Conservation (phyloP, 2,797 vertebrate genomes). For the Darevskia nairensis region DNA sequence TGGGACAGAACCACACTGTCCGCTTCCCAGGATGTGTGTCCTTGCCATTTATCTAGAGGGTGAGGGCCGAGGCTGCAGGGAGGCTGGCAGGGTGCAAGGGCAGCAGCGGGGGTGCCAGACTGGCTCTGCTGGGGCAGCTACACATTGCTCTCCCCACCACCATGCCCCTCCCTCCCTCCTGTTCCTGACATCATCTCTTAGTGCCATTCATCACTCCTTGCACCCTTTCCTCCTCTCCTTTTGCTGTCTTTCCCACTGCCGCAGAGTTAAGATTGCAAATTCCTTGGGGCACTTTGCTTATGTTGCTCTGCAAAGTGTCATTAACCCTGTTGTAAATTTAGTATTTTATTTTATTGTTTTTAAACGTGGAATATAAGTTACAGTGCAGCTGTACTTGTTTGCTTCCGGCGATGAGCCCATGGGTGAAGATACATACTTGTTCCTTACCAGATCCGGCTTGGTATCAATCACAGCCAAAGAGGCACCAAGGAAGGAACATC, state of each 20-base stretch:
- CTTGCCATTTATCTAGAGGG: no score
- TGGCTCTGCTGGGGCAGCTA: no score
- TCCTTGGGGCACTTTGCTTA: not conserved
- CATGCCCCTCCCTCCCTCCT: no score
- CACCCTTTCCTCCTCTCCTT: not conserved
- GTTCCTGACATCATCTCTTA: not conserved
- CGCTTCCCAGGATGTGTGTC: no score
- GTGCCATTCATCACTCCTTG: not conserved
- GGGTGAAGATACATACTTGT: not conserved
- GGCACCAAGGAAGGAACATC: not conserved
- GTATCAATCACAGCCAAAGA: constrained; percentile 18
- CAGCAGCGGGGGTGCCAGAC: no score
- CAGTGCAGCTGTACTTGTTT: not conserved
- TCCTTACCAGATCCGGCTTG: constrained; percentile 2
- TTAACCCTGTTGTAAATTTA: not conserved
- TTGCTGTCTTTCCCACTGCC: not conserved
- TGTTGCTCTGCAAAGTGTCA: not conserved
- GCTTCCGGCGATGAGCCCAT: not conserved
- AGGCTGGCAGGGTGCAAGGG: no score
- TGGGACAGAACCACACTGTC: no score
- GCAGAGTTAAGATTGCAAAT: not conserved
- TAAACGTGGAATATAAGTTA: not conserved
- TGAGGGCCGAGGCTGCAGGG: no score
- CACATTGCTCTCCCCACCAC: no score
- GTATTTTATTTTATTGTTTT: no score